Evolutionary conservation across 2,888 invertebrate genomes (phyloP), one percentile per base, ranked within the genome.

Genomic region (Steromphala cineraria): DNA sequence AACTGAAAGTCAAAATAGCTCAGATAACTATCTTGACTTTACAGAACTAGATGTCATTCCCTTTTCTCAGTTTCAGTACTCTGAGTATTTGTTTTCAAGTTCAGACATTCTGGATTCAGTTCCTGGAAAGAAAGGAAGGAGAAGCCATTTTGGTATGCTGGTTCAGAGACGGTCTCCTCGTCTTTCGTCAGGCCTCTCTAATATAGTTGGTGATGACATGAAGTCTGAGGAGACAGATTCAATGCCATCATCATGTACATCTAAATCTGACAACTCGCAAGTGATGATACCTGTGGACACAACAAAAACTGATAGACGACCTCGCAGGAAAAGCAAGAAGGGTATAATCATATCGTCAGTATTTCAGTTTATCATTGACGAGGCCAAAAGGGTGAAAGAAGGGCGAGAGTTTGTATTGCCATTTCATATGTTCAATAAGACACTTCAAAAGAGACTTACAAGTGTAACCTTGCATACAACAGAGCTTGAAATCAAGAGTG

Each of bases 351-450:
- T 90, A 10, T 86, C 88, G 8, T 90, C 90, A 15, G 81, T 89
- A 19, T 90, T 90, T 79, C 90, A 90, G 78, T 89, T 83, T 81
- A 82, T 90, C 0, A 83, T 89, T 74, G 90, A 90, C 84, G 89
- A 90, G 76, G 86, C 84, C 24, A 89, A 86, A 74, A 85, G 88
- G 81, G 71, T 84, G 17, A 80, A 82, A 53, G 78, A 79, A 52
- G 31, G 76, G 1, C 67, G 79, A 75, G 87, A 88, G 52, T 90
- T 90, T 83, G 80, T 79, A 24, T 76, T 88, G 53, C 89, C 88
- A 19, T 28, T 31, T 13, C 62, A 80, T 53, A 74, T 78, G 15
- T 83, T 56, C 80, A 79, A 67, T 19, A 76, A 67, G 17, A 36
- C 24, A 15, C n/a, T 67, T n/a, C 36, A 55, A 17, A 53, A n/a